These are phyloP conservation scores for Chrysina gloriosa DNA, from an alignment of 2,888 invertebrate species.

Conservation along the genomic window DNA sequence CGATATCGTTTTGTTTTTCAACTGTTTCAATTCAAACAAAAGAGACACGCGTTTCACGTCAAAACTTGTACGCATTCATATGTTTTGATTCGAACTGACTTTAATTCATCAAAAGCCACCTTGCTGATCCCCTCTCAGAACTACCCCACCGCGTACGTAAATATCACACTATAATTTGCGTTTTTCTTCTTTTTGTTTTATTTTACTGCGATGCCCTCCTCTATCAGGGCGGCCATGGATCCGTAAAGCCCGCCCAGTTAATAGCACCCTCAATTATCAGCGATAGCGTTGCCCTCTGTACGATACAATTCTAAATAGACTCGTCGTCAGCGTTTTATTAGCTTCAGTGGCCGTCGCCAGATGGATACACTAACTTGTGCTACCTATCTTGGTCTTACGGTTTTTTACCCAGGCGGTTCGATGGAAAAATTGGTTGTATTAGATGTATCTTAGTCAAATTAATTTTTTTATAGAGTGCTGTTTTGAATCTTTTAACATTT, in stretches of 20 bases:
- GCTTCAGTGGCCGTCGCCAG: slow-evolving; percentile 37
- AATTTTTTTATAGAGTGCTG: too few species aligned
- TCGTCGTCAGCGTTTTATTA: slow-evolving; percentile 20
- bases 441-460: too few species aligned
- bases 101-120: slow-evolving; percentile 64
- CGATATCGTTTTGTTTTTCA: slow-evolving; percentile 24
- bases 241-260: slow-evolving; percentile 67
- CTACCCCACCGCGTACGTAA: slow-evolving; percentile 61
- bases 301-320: slow-evolving; percentile 35
- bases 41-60: slow-evolving; percentile 39
- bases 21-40: slow-evolving; percentile 20
- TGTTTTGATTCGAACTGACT: slow-evolving; percentile 67
- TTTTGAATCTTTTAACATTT: too few species aligned
- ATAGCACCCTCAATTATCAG: slow-evolving; percentile 65
- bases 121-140: slow-evolving; percentile 60
- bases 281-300: slow-evolving; percentile 55
- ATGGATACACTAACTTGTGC: slow-evolving; percentile 35
- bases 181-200: slow-evolving; percentile 61
- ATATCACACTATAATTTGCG: slow-evolving; percentile 62
- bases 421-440: too few species aligned
- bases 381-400: not conserved
- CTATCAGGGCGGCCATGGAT: slow-evolving; percentile 67
- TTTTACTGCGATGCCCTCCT: slow-evolving; percentile 64
- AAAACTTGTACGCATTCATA: slow-evolving; percentile 62
- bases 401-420: too few species aligned